Evolutionary conservation across 2,797 vertebrate species (phyloP), one percentile per base, ranked within the genome.

Genomic region (Graptemys geographica): DNA sequence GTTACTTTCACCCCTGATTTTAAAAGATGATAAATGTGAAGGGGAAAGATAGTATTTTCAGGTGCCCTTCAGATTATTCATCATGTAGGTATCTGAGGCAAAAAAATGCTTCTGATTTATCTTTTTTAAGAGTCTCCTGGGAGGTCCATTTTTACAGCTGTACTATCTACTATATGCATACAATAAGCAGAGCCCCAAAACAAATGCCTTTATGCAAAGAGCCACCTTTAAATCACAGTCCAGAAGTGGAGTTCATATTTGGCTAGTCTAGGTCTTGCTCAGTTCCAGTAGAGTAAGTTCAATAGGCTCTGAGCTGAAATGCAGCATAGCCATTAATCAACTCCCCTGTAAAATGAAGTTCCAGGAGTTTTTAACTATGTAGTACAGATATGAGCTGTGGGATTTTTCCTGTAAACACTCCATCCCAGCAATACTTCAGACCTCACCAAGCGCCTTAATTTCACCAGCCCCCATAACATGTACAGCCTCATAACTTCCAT

Each of bases 271-370:
- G 2, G 2, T 52, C 95, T 84, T 84, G 52, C 65, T 96, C 82
- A 62, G 85, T 93, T 96, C 84, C 90, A 93, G 86, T 93, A 81
- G 91, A 94, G 90, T 96, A 93, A 96, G 87, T 97, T 95, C 94
- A 95, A 44, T 84, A 84, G 55, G 82, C 89, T 91, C 93, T 89
- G 93, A 94, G 74, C 89, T 94, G 89, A 96, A 87, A 90, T 95
- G 51, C 85, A 91, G 79, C 56, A 51, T 44, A 90, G 76, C 25
- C 90, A 95, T 97, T 96, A 87, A 97, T 95, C 96, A 97, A 93
- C 95, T 94, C 21, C n/a, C 86, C 91, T 87, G 94, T 97, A 96
- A 97, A 97, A 96, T 76, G 91, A 95, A 96, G 95, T 95, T 96
- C 93, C 96, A 96, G 95, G 96, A 95, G 94, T 95, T 91, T 92